These are phyloP conservation scores for Phaethornis superciliosus DNA, from an alignment of 2,113 vertebrate genomes.

Conservation along the genomic window DNA sequence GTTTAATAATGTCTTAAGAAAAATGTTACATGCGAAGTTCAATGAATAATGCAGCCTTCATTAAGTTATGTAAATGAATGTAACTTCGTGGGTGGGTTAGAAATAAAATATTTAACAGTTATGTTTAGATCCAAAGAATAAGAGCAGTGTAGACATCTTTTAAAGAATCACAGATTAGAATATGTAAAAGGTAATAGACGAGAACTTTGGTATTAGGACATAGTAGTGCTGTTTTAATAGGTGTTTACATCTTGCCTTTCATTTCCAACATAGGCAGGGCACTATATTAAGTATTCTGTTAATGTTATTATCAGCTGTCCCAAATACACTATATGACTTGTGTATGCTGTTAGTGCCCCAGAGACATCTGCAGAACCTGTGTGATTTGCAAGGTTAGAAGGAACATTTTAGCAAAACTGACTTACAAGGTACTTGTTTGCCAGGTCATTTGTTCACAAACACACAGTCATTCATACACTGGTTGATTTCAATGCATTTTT, in stretches of 20 bases:
- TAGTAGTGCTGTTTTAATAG: not conserved
- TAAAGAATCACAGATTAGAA: slow-evolving; percentile 49
- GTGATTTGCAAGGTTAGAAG: not conserved
- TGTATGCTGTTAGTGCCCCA: not conserved
- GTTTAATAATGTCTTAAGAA: slow-evolving; percentile 55
- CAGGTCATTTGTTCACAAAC: slow-evolving; percentile 8
- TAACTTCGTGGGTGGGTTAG: slow-evolving; percentile 49
- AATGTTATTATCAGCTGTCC: not conserved
- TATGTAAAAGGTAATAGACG: slow-evolving; percentile 42
- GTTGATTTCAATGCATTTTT: not conserved
- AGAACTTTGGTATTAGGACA: not conserved
- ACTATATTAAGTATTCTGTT: not conserved
- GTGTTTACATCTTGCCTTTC: not conserved
- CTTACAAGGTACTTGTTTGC: not conserved
- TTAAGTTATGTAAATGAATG: slow-evolving; percentile 63
- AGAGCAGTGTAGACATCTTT: slow-evolving; percentile 18
- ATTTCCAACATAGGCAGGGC: not conserved
- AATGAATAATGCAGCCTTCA: slow-evolving; percentile 70
- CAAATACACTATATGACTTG: not conserved
- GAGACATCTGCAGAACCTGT: not conserved
- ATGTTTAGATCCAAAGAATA: slow-evolving; percentile 39
- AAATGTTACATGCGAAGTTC: slow-evolving; percentile 63
- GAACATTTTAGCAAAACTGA: slow-evolving; percentile 11
- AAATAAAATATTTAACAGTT: slow-evolving; percentile 66
- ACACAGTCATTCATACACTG: not conserved